Evolutionary conservation across 2,888 invertebrate genomes (phyloP), one percentile per base, ranked within the genome.

Genomic region (Calameuta filiformis): DNA sequence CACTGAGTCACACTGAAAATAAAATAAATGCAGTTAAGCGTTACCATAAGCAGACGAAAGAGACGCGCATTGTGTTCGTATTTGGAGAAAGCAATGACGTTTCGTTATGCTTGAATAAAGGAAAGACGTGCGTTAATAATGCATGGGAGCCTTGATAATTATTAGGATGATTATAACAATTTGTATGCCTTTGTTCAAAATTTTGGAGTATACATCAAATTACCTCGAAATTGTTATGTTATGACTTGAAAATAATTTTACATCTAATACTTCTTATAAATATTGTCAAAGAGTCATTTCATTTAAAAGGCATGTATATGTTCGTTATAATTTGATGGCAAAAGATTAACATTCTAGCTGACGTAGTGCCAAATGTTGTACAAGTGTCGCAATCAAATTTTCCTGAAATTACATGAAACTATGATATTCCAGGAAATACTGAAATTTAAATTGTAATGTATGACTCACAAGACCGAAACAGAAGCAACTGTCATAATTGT

Each of bases 1-100:
- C 87, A 99, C 97, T 75, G 98, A 98, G 93, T 99, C 99, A 92
- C 96, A 97, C 98, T 98, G 95, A 84, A 96, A 92, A 77, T 79
- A 80, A 86, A 86, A 94, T 87, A 86, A 85, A 84, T 75, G 35
- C 35, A 56, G 33, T 76, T 71, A 78, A 31, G 40, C 35, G 12
- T 31, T 68, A 56, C 30, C 56, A 35, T n/a, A 23, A 15, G 71
- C 30, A 71, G 68, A 35, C 31, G 30, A 73, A 77, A 15, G 33
- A 77, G 34, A 34, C 34, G 34, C 34, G 71, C 71, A 71, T 71
- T 71, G 71, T 71, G 33, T 12, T 71, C 71, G 34, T 69, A 73
- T 40, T 79, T 33, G 56, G 35, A 77, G 68, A 31, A 69, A 73
- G 71, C 68, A 40, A 35, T 75, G 31, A 73, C 77, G 71, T 31